These are phyloP conservation scores for Actinemys pallida DNA, from an alignment of 2,113 vertebrate species.

Conservation along the genomic window DNA sequence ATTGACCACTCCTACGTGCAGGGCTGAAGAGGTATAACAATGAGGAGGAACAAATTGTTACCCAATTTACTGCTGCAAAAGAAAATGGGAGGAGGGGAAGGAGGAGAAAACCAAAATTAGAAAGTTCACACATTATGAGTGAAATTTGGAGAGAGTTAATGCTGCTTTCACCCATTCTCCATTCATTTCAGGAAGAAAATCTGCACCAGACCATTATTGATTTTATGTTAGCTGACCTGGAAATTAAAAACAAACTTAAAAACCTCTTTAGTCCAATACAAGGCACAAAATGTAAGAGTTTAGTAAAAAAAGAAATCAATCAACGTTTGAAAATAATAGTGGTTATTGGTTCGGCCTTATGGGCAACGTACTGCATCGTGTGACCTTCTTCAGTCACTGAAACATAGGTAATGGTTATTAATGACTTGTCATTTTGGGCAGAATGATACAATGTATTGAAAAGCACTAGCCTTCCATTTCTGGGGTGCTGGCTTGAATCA, in stretches of 20 bases:
- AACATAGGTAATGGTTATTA: background rate
- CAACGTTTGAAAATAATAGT: background rate
- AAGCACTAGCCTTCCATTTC: background rate
- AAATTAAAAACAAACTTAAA: conserved; percentile 15
- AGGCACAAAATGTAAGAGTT: background rate
- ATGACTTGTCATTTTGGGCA: background rate
- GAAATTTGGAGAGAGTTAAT: background rate
- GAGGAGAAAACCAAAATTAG: background rate
- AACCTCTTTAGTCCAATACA: conserved; percentile 12
- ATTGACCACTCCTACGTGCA: background rate
- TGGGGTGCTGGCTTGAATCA: background rate
- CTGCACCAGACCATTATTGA: background rate
- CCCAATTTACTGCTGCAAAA: background rate
- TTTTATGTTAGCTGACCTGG: conserved; percentile 36
- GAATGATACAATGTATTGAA: background rate
- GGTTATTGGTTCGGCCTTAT: background rate
- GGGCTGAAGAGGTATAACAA: background rate
- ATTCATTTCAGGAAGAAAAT: conserved; percentile 5
- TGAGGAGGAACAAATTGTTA: fast-evolving
- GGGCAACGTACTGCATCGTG: background rate
- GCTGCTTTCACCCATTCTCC: background rate
- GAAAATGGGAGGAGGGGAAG: background rate
- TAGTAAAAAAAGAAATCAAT: background rate
- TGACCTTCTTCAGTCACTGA: background rate
- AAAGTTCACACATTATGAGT: background rate